phyloP scores from a whole-genome alignment of 2,113 vertebrate species.

The Notothenia rossii region DNA sequence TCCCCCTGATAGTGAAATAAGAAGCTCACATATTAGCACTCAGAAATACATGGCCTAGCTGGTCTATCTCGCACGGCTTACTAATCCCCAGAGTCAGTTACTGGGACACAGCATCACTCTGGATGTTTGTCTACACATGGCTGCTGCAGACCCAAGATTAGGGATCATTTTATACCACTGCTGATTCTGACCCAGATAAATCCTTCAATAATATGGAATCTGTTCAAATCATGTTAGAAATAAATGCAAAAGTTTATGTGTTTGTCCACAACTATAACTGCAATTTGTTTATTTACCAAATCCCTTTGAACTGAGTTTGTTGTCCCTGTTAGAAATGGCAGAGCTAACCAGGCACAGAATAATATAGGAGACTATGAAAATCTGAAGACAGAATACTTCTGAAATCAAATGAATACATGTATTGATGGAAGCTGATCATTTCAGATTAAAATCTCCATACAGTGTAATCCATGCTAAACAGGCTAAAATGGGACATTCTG shows the following conservation, averaged over 20 bases:
- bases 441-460: neutral
- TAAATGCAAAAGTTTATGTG: neutral
- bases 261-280: neutral
- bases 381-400: neutral
- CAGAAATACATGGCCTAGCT: conserved; percentile 39
- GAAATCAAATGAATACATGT: neutral
- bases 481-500: conserved; percentile 15
- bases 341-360: neutral
- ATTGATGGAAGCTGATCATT: neutral
- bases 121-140: conserved; percentile 55
- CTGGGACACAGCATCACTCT: conserved; percentile 59
- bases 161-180: conserved; percentile 34
- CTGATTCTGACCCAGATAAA: conserved; percentile 54
- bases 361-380: neutral
- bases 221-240: neutral
- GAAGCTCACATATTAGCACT: conserved; percentile 16
- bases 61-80: conserved; percentile 46
- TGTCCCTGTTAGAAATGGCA: neutral
- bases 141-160: conserved; percentile 65
- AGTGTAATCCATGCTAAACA: neutral
- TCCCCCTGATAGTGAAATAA: neutral
- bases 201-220: neutral
- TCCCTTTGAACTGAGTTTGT: neutral
- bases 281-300: neutral
- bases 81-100: conserved; percentile 74